phyloP scores from a whole-genome alignment of 2,797 vertebrate species.

The Crocodylus rhombifer region DNA sequence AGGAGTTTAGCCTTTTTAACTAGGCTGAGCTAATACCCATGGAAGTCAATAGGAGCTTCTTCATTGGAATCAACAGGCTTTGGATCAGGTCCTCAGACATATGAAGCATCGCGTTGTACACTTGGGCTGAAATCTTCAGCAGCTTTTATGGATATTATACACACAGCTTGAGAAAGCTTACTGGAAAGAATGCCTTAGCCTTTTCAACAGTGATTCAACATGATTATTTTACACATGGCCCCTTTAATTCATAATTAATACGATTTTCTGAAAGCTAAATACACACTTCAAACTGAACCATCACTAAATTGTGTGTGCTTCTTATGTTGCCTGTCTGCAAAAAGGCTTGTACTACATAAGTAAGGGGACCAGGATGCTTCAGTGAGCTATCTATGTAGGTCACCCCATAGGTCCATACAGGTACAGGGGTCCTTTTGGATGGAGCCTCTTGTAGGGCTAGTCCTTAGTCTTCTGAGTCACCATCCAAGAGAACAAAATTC shows the following conservation, averaged over 20 bases:
- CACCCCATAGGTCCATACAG: neutral
- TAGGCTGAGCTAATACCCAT: neutral
- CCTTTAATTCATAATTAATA: neutral
- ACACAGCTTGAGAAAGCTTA: slow-evolving; percentile 4
- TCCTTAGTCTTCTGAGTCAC: neutral
- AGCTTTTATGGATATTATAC: neutral
- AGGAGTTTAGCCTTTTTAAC: neutral
- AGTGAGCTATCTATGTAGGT: neutral
- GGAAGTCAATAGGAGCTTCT: neutral
- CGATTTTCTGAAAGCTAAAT: slow-evolving; percentile 28
- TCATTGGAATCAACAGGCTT: slow-evolving; percentile 7
- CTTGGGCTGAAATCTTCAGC: neutral
- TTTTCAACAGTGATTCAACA: neutral
- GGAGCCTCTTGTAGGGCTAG: neutral
- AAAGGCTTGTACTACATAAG: neutral
- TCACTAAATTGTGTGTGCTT: neutral
- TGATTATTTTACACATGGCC: slow-evolving; percentile 2
- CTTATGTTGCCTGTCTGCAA: slow-evolving; percentile 7
- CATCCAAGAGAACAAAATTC: neutral
- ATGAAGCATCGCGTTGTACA: neutral
- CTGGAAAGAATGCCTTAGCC: slow-evolving; percentile 11
- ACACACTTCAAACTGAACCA: neutral
- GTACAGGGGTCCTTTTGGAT: neutral
- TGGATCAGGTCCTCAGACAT: neutral
- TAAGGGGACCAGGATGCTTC: neutral